Conservation (phyloP, 2,888 invertebrate species). For the Balanococcus diminutus region DNA sequence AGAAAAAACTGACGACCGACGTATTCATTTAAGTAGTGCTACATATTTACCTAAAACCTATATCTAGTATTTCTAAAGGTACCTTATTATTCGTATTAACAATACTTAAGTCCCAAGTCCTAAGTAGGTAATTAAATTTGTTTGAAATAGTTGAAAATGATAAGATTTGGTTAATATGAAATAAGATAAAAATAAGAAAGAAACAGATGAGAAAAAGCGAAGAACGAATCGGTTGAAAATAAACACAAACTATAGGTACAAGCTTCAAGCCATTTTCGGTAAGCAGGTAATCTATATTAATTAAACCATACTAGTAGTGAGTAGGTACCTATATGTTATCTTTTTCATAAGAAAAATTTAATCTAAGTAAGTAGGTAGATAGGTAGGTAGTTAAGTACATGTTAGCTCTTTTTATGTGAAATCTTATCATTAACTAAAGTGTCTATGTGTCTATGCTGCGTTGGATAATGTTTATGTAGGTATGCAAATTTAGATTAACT, state of each 20-base stretch:
- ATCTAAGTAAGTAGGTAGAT: not conserved
- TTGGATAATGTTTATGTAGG: constrained; percentile 32
- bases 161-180: not conserved
- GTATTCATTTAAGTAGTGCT: not conserved
- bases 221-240: not conserved
- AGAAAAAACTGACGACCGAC: not conserved
- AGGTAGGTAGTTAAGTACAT: not conserved
- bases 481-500: constrained; percentile 28
- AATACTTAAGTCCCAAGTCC: too few species aligned
- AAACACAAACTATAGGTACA: not conserved
- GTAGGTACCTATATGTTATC: not conserved
- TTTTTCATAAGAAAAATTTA: not conserved
- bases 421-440: constrained; percentile 38
- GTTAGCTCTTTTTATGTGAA: not conserved
- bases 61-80: not conserved
- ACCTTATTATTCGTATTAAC: not conserved
- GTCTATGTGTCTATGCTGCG: constrained; percentile 51
- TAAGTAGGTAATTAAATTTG: not conserved
- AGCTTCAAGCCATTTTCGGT: not conserved
- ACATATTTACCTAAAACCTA: too few species aligned
- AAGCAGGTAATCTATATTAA: not conserved
- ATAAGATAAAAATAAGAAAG: not conserved
- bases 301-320: not conserved
- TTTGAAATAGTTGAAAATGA: not conserved
- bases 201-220: not conserved